phyloP scores from a whole-genome alignment of 2,113 vertebrate species.

The Pristiophorus japonicus region DNA sequence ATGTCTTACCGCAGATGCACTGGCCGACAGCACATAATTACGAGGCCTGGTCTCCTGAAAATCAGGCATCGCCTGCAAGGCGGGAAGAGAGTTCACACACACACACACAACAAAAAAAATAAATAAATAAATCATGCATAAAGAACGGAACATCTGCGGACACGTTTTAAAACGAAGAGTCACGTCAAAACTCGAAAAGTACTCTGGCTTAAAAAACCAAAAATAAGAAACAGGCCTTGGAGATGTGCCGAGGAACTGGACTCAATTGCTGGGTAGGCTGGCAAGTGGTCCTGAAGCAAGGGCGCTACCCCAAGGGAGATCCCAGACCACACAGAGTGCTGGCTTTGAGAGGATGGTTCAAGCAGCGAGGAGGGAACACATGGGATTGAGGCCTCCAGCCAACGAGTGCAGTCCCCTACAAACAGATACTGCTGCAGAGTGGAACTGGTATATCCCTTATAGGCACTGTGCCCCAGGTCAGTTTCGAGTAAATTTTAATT shows the following conservation, averaged over 20 bases:
- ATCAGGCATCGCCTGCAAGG: conserved; percentile 84
- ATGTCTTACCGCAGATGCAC: conserved; percentile 90
- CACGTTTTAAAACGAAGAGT: not conserved
- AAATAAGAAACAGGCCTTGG: no score
- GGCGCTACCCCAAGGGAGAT: not conserved
- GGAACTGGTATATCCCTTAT: not conserved
- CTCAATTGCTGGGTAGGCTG: not conserved
- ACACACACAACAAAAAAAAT: no score
- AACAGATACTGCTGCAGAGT: not conserved
- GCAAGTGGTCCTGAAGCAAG: not conserved
- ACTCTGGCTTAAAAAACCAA: not conserved
- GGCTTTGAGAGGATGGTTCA: not conserved
- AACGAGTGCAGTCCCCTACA: not conserved
- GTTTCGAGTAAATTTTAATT: no score
- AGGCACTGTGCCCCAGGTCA: not conserved
- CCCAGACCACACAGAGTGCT: not conserved
- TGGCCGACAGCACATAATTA: conserved; percentile 97
- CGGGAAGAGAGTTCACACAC: conserved; percentile 64
- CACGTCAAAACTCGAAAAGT: not conserved
- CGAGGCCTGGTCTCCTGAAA: conserved; percentile 97
- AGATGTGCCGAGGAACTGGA: not conserved
- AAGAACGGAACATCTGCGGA: not conserved
- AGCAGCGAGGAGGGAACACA: not conserved
- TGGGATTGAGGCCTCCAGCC: not conserved
- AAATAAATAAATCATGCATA: conserved; percentile 44